phyloP scores from a whole-genome alignment of 2,888 invertebrate species.

The Cryptophagus acutangulus region DNA sequence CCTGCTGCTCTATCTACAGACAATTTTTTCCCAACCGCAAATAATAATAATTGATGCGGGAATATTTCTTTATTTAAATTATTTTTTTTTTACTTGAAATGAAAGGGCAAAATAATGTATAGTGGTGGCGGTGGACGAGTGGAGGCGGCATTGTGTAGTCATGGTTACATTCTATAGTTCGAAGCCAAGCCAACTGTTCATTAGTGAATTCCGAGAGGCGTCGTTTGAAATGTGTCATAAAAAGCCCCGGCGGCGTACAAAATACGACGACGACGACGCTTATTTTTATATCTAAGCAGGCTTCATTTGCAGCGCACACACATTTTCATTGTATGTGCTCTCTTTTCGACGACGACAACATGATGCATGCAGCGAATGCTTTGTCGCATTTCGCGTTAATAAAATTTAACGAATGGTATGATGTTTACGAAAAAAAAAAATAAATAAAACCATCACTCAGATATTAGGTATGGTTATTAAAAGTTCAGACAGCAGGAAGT shows the following conservation, averaged over 20 bases:
- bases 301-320: slow-evolving; percentile 33
- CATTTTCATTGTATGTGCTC: slow-evolving; percentile 25
- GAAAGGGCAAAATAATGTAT: too few species aligned
- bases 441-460: slow-evolving; percentile 22
- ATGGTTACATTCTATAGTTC: slow-evolving; percentile 37
- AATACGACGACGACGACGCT: slow-evolving; percentile 30
- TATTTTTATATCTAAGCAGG: slow-evolving; percentile 28
- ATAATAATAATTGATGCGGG: too few species aligned
- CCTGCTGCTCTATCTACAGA: too few species aligned
- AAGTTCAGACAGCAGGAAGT: slow-evolving; percentile 20
- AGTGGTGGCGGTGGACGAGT: too few species aligned
- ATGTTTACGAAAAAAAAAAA: too few species aligned
- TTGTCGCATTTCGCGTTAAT: too few species aligned
- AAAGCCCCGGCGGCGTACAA: slow-evolving; percentile 42
- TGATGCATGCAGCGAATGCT: too few species aligned
- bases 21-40: too few species aligned
- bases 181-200: slow-evolving; percentile 46
- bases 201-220: slow-evolving; percentile 48
- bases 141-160: slow-evolving; percentile 36
- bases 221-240: slow-evolving; percentile 47
- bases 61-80: too few species aligned
- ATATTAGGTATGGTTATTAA: slow-evolving; percentile 21
- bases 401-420: too few species aligned
- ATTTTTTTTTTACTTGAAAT: too few species aligned
- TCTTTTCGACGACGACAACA: too few species aligned